Evolutionary conservation across 1,140 invertebrate species (phyloP), one percentile per base, ranked within the genome.

Genomic region (Lithobius niger): DNA sequence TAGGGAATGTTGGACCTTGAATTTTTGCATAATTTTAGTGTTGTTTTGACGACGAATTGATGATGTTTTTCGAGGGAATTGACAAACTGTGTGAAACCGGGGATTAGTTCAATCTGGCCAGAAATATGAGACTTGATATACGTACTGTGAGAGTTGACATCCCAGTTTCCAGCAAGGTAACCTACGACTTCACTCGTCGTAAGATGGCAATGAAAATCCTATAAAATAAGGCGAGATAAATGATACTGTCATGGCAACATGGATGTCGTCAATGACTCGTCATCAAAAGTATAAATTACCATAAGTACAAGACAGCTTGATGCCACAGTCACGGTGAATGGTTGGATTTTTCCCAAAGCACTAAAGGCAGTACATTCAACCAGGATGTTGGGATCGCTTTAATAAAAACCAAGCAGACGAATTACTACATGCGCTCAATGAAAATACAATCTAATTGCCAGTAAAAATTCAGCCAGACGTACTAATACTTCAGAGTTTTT

Each of bases 141-240:
- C 81, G 80, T 79, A 94, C 91, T 90, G 62, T 97, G 92, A 60
- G 82, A 80, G 71, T 89, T 90, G 43, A 89, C 82, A 72, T 95
- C 92, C 93, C 93, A 97, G 44, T 84, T 82, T 22, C 93, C 93
- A 52, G 84, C 92, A 22, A 97, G 71, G 71, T 96, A 97, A 1
- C 93, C 93, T 65, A 88, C 88, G 25, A 96, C 84, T 77, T 97
- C 91, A 60, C 83, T 85, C 60, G 83, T 85, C 18, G 86, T 90
- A 57, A 96, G 73, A 71, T 96, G 92, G 67, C 88, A 89, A 67
- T 97, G 93, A 59, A 95, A 84, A 73, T 97, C 91, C 71, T 73
- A 57, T 10, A 60, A 61, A 28, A 48, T 28, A 15, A 52, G 51
- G 15, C 51, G 51, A 18, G 51, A 52, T 52, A 31, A 13, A 16